phyloP scores from a whole-genome alignment of 2,888 invertebrate genomes.

The Scotopteryx bipunctaria region DNA sequence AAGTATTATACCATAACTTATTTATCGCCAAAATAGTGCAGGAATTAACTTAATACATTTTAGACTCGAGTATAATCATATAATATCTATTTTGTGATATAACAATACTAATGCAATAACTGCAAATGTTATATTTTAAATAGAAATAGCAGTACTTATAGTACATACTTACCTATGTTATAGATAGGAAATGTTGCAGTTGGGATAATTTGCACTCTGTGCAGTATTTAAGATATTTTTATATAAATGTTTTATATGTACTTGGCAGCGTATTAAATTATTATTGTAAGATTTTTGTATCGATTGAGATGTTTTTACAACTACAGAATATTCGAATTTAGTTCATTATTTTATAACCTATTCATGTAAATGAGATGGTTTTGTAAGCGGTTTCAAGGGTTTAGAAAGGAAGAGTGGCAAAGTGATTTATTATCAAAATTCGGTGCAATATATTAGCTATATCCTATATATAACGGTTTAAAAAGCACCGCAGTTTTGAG shows the following conservation, averaged over 20 bases:
- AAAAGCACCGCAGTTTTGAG: too few species aligned
- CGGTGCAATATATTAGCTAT: too few species aligned
- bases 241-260: constrained; percentile 32
- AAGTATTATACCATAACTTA: constrained; percentile 29
- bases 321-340: constrained; percentile 1
- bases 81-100: constrained; percentile 22
- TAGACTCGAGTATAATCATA: neutral
- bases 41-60: constrained; percentile 13
- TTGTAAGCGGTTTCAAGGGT: too few species aligned
- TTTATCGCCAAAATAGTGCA: constrained; percentile 24
- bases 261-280: constrained; percentile 33
- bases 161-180: constrained; percentile 23
- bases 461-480: too few species aligned
- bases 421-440: too few species aligned
- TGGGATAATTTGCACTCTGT: constrained; percentile 31
- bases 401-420: too few species aligned
- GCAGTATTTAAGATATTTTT: constrained; percentile 35
- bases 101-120: constrained; percentile 24
- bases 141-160: constrained; percentile 19
- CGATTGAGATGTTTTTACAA: constrained; percentile 15
- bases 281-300: constrained; percentile 26
- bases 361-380: neutral
- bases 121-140: constrained; percentile 26
- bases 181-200: constrained; percentile 19
- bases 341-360: neutral